Evolutionary conservation across 1,140 invertebrate species (phyloP), one percentile per base, ranked within the genome.

Genomic region (Zaprionus vittiger): DNA sequence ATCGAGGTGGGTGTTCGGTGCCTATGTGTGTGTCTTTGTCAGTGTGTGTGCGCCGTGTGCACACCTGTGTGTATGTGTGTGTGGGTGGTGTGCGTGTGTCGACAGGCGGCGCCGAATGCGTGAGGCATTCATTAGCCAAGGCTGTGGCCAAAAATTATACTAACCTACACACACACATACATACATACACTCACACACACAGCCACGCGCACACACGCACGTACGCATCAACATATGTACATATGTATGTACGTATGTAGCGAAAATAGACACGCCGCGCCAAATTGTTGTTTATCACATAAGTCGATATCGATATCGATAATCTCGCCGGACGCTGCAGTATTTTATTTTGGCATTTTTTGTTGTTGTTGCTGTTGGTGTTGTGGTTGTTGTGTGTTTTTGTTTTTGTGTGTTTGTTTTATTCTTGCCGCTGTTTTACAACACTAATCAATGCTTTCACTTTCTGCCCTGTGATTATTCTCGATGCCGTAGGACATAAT

Each of bases 401-500:
- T 26, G 24, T 26, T 26, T 26, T 24, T 52, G 24, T 61, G 37
- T 66, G 17, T 24, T 62, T 71, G 64, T 63, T 62, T 56, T 44
- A 5, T 31, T 69, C 37, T 74, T 17, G 31, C 31, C 31, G 31
- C 31, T 34, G 31, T 34, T 34, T 34, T 9, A 34, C 31, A 34
- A 34, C 31, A 38, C 54, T 55, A 57, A 61, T 26, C 37, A 28
- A 24, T 71, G 49, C 47, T 83, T 78, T 52, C 47, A 56, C 15
- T 56, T 26, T 41, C 66, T 77, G 38, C 41, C n/a, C 7, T 55
- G 26, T 70, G 52, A 63, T 60, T 59, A 63, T 60, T 64, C 41
- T 34, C 7, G 26, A n/a, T 60, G 31, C 22, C 47, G 26, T 41
- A 93, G 92, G 92, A 93, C 91, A 93, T 92, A 92, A 92, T 92